Conservation (phyloP, 2,113 vertebrate species). For the Neomonachus schauinslandi region DNA sequence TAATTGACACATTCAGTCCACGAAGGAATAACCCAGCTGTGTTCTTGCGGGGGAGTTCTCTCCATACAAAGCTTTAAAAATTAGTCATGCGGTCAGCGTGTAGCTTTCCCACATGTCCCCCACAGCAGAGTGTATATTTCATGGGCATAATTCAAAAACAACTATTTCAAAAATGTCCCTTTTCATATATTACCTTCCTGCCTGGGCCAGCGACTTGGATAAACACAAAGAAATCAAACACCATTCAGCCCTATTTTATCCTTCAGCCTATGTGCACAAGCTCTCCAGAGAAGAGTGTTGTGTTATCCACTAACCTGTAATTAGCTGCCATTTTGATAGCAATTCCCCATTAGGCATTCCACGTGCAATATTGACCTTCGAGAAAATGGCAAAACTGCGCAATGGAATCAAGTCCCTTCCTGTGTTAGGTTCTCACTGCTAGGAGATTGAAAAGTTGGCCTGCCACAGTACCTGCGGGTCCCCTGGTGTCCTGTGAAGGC, state of each 20-base stretch:
- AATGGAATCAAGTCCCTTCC: background rate
- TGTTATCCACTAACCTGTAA: slow-evolving; percentile 64
- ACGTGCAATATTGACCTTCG: background rate
- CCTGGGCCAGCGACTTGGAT: slow-evolving; percentile 67
- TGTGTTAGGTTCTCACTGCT: background rate
- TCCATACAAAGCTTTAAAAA: slow-evolving; percentile 77
- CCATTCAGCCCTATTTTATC: slow-evolving; percentile 39
- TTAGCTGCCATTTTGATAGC: slow-evolving; percentile 56
- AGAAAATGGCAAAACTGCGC: background rate
- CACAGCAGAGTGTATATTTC: slow-evolving; percentile 53
- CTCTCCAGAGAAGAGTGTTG: slow-evolving; percentile 66
- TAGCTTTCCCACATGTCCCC: slow-evolving; percentile 78
- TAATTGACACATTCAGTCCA: slow-evolving; percentile 73
- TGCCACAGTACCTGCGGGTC: background rate
- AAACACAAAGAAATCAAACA: slow-evolving; percentile 79
- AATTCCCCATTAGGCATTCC: slow-evolving; percentile 14
- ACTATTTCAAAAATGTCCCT: slow-evolving; percentile 78
- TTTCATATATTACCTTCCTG: slow-evolving; percentile 73
- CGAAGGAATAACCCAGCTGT: slow-evolving; percentile 77
- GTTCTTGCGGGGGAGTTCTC: slow-evolving; percentile 69
- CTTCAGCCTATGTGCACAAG: slow-evolving; percentile 49
- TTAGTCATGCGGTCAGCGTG: slow-evolving; percentile 77
- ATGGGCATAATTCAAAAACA: slow-evolving; percentile 72
- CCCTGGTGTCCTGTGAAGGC: background rate
- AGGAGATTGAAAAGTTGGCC: background rate